Evolutionary conservation across 2,113 vertebrate genomes (phyloP), one percentile per base, ranked within the genome.

Genomic region (Stigmatopora argus): DNA sequence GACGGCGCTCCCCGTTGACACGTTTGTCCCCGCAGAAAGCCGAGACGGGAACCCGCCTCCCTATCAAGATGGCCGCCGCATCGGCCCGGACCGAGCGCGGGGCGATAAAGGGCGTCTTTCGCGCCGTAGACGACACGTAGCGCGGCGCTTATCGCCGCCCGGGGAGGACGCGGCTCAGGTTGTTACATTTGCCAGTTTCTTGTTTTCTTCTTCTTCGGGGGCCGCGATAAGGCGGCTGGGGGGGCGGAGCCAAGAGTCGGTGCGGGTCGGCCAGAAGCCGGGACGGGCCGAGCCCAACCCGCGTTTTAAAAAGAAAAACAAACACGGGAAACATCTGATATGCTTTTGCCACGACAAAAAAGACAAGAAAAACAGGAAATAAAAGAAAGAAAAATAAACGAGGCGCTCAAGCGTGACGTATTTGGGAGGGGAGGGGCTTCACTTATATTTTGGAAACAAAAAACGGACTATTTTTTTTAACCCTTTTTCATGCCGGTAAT

Each of bases 141-240:
- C 86, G 56, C 78, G 84, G 84, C 78, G 85, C 89, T 92, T 92
- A 92, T 92, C 91, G 82, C 80, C 79, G 72, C 85, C 87, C 89
- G 82, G 88, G 85, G 82, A 87, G 89, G 90, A 90, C 88, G 85
- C 88, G 86, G 71, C 83, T 74, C 81, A 90, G 89, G 91, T 89
- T 91, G 91, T 91, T 92, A 92, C 90, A 91, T 92, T 92, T 89
- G 89, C 85, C 86, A 88, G 89, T 92, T 91, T 92, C 87, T 87
- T 91, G 76, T 84, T 81, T 64, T 48, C 57, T 63, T 62, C 26
- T 31, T 31, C 63, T 61, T 67, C 61, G 70, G 75, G 21, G 17
- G 66, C 66, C 73, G 78, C 74, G 83, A 89, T 87, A 89, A 84
- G 80, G 74, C 75, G 73, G n/a, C 78, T 64, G 78, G 81, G 51